Evolutionary conservation across 2,113 vertebrate genomes (phyloP).

Genomic region (Laticauda colubrina): DNA sequence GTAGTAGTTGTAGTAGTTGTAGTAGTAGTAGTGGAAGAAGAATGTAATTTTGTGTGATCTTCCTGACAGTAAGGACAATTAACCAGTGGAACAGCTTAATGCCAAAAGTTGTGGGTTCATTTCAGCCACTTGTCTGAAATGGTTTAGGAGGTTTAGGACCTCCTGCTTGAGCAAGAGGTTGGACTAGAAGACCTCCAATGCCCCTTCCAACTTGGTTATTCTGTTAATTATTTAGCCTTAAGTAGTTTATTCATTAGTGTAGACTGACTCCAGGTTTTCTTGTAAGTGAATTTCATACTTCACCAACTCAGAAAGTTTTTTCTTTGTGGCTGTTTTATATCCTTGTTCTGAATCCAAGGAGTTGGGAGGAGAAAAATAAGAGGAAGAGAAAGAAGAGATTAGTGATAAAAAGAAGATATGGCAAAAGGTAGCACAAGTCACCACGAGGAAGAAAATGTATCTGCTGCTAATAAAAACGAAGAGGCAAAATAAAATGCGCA

Average conservation of each 20-base stretch:
- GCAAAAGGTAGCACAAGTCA: background rate
- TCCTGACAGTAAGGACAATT: background rate
- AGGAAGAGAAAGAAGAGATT: background rate
- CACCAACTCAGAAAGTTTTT: background rate
- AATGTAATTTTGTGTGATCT: background rate
- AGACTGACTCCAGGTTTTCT: background rate
- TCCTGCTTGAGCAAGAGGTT: too few relatives aligned
- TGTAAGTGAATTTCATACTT: background rate
- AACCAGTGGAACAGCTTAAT: background rate
- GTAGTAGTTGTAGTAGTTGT: accelerated
- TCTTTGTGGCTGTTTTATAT: background rate
- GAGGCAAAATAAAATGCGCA: background rate
- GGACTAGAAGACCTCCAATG: too few relatives aligned
- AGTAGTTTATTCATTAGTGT: too few relatives aligned
- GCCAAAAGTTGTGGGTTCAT: background rate
- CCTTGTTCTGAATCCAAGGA: background rate
- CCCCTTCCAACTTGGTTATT: too few relatives aligned
- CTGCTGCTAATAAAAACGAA: background rate
- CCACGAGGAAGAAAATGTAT: background rate
- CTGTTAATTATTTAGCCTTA: too few relatives aligned
- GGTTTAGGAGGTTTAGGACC: background rate
- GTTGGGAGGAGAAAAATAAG: too few relatives aligned
- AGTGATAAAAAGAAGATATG: background rate
- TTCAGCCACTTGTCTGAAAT: background rate
- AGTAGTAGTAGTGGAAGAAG: too few relatives aligned